Conservation (phyloP, 2,113 vertebrate species). For the Nyctibius bracteatus region DNA sequence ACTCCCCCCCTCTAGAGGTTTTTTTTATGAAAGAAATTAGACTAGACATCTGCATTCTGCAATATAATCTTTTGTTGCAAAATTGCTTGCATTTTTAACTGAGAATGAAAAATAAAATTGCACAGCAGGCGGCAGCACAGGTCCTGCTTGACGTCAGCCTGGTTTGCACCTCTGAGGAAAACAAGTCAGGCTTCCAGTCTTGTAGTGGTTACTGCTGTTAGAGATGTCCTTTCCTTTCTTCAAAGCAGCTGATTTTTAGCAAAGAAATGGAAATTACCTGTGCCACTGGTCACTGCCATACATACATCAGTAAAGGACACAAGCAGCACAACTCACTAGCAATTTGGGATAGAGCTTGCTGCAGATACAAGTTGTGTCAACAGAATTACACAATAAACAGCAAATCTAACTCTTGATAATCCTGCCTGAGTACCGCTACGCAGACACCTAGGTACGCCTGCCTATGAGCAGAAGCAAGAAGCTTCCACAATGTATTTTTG, state of each 20-base stretch:
- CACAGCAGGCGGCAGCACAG: constrained; percentile 37
- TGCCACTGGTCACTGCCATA: background rate
- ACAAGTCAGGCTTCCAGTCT: background rate
- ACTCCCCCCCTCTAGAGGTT: no score
- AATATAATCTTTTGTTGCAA: no score
- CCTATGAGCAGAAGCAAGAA: background rate
- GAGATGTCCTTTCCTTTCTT: background rate
- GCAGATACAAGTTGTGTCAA: background rate
- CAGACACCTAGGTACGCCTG: background rate
- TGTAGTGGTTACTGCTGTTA: background rate
- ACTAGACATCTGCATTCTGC: no score
- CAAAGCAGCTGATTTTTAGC: background rate
- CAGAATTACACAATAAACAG: background rate
- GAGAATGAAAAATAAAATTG: background rate
- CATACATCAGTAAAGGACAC: background rate
- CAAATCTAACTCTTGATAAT: background rate
- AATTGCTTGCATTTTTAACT: background rate
- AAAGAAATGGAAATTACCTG: background rate
- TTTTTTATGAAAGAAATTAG: no score
- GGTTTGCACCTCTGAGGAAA: background rate
- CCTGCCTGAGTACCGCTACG: background rate
- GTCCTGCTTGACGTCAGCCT: background rate
- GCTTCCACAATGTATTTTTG: background rate
- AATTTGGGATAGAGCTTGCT: background rate
- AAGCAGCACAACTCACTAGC: background rate